Evolutionary conservation across 2,113 vertebrate genomes (phyloP), one percentile per base, ranked within the genome.

Genomic region (Apeltes quadracus): DNA sequence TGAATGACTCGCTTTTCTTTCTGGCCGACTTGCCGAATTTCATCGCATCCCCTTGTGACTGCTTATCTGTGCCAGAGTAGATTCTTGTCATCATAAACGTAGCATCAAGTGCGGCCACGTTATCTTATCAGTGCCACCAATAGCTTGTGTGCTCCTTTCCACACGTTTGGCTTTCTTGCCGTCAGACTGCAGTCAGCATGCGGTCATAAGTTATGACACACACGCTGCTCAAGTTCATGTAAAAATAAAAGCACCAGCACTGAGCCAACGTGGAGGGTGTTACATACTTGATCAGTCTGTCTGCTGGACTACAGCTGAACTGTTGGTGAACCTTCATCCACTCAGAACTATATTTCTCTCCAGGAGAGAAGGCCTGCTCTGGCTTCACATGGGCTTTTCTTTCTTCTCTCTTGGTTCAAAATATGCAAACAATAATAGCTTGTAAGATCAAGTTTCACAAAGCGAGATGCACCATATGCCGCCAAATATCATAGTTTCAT

Each of bases 301-400:
- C 16, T 63, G 44, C 20, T 59, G 39, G 50, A 36, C 38, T 25
- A 10, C 32, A 13, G 7, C 44, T 59, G 54, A 23, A 67, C 48
- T 41, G 55, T 22, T 16, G 27, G 22, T 36, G 39, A 62, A 32
- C 58, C 20, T 29, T 57, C 13, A 69, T 46, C 55, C 16, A 16
- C 18, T 69, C 65, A 63, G n/a, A 43, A 39, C 38, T 58, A 27
- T 22, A 70, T 55, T 13, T 76, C 48, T 50, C 34, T 22, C 22
- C 5, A 22, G 48, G 23, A 50, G 23, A n/a, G n/a, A n/a, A n/a
- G n/a, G n/a, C n/a, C n/a, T n/a, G n/a, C n/a, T n/a, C n/a, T n/a
- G n/a, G n/a, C n/a, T 54, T 44, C 25, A 54, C 5, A 36, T n/a
- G 10, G 22, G 61, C 50, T 63, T 18, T 64, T 65, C 23, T 61